phyloP scores from a whole-genome alignment of 2,888 invertebrate genomes.

The Myopa tessellatipennis region DNA sequence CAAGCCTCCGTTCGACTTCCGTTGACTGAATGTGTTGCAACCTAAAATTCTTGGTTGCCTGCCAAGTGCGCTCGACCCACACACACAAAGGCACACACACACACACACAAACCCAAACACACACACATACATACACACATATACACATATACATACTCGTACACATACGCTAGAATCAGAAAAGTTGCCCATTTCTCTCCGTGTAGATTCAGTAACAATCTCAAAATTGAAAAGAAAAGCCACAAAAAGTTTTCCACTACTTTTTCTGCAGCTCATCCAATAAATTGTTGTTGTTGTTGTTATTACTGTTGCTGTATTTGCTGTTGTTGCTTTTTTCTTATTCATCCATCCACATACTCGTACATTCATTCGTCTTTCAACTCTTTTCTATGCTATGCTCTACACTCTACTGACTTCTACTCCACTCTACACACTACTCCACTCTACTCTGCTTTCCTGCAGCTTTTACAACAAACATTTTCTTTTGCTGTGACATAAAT shows the following conservation, averaged over 20 bases:
- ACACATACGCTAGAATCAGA: neutral
- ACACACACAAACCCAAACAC: neutral
- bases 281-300: neutral
- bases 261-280: neutral
- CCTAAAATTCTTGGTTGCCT: slow-evolving; percentile 24
- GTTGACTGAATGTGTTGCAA: neutral
- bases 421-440: too few relatives aligned
- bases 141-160: neutral
- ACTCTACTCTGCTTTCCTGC: neutral
- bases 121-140: neutral
- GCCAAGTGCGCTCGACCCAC: slow-evolving; percentile 5
- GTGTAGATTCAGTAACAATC: slow-evolving; percentile 30
- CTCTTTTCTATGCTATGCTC: neutral
- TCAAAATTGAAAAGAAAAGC: slow-evolving; percentile 33
- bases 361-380: slow-evolving; percentile 3
- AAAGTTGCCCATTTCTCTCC: slow-evolving; percentile 6
- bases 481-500: slow-evolving; percentile 30
- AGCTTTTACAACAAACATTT: neutral
- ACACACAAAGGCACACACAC: too few relatives aligned
- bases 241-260: slow-evolving; percentile 28
- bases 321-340: neutral
- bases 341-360: neutral
- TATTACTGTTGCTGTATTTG: slow-evolving; percentile 3
- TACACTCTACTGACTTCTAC: too few relatives aligned
- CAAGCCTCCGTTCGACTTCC: too few relatives aligned